phyloP scores from a whole-genome alignment of 2,888 invertebrate genomes.

The Pantelozetes paolii region DNA sequence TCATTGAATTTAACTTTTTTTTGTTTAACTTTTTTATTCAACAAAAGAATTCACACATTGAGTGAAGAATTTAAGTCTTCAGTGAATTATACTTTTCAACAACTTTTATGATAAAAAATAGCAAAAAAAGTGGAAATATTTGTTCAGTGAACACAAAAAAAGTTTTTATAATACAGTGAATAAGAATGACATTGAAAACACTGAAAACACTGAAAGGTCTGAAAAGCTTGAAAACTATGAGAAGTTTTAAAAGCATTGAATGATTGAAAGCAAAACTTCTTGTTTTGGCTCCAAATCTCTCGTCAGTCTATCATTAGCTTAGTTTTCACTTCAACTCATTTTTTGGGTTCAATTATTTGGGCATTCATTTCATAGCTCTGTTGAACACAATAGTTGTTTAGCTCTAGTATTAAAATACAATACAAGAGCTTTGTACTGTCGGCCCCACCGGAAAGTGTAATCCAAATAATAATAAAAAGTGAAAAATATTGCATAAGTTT shows the following conservation, averaged over 20 bases:
- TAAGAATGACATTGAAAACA: constrained; percentile 15
- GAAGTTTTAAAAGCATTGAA: neutral
- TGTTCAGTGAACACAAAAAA: neutral
- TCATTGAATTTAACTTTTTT: too few species aligned
- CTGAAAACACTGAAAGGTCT: too few species aligned
- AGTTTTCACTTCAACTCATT: neutral
- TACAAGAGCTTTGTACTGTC: neutral
- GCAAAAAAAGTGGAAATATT: too few species aligned
- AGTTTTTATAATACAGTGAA: neutral
- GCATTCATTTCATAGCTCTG: constrained; percentile 17
- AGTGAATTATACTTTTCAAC: too few species aligned
- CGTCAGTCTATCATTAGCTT: neutral
- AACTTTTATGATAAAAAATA: too few species aligned
- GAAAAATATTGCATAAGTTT: neutral
- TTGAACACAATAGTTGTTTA: constrained; percentile 23
- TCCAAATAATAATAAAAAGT: neutral
- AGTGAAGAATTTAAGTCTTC: too few species aligned
- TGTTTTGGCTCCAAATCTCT: neutral
- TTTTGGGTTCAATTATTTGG: constrained; percentile 19
- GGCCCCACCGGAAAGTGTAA: constrained; percentile 22
- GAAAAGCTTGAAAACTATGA: too few species aligned
- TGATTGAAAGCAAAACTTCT: neutral
- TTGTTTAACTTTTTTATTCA: too few species aligned
- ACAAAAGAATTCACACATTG: too few species aligned
- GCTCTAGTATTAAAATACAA: neutral